phyloP scores from a whole-genome alignment of 2,888 invertebrate genomes.

The Apamea monoglypha region DNA sequence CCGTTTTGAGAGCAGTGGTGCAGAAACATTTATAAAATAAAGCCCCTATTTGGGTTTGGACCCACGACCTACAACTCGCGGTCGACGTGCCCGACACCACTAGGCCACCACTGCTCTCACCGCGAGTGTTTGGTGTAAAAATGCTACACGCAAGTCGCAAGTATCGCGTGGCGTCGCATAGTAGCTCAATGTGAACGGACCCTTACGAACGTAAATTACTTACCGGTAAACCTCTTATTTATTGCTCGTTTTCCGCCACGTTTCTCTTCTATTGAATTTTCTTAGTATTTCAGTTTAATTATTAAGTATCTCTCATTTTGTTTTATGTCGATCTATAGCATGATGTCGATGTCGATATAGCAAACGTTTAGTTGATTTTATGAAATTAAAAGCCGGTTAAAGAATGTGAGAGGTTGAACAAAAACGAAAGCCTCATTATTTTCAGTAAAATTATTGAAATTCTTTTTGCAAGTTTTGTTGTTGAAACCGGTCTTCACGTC shows the following conservation, averaged over 20 bases:
- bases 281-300: slow-evolving; percentile 26
- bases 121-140: background rate
- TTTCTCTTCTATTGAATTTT: slow-evolving; percentile 40
- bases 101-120: background rate
- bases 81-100: background rate
- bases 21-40: background rate
- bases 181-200: background rate
- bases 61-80: background rate
- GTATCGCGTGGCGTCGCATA: background rate
- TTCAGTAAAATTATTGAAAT: background rate
- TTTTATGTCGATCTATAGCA: slow-evolving; percentile 3
- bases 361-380: slow-evolving; percentile 20
- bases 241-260: slow-evolving; percentile 40
- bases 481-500: slow-evolving; percentile 63
- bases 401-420: background rate
- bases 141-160: background rate
- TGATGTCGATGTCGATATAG: no score
- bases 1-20: background rate
- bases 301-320: slow-evolving; percentile 10
- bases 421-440: background rate
- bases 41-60: background rate
- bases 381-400: slow-evolving; percentile 10
- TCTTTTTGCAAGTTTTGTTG: slow-evolving; percentile 15
- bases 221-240: slow-evolving; percentile 56
- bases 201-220: slow-evolving; percentile 54